A percentile compares a stretch with the other conserved stretches of the same genome.
These are phyloP conservation scores for Pituophis catenifer DNA, from an alignment of 2,113 vertebrate genomes.

Conservation along the genomic window DNA sequence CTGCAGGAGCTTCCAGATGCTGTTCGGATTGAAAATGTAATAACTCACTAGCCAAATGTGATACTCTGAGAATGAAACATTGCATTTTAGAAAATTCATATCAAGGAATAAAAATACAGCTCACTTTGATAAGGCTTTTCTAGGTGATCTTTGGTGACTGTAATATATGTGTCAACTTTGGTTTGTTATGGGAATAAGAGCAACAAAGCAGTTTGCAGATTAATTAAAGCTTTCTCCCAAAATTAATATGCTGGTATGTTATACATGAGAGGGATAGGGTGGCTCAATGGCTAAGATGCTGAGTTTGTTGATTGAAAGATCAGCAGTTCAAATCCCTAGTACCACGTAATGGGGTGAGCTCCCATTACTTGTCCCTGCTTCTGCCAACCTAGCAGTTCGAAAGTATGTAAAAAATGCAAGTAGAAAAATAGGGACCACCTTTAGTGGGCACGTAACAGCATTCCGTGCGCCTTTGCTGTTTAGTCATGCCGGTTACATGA, in stretches of 20 bases:
- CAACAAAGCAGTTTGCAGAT: background rate
- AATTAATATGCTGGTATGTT: background rate
- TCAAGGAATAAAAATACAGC: background rate
- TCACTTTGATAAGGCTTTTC: background rate
- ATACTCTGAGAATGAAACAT: background rate
- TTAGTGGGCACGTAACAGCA: too few relatives aligned
- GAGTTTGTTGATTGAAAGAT: too few relatives aligned
- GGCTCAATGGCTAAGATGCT: too few relatives aligned
- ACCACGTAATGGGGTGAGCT: too few relatives aligned
- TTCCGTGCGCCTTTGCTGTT: too few relatives aligned
- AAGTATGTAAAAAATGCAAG: too few relatives aligned
- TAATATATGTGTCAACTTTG: background rate
- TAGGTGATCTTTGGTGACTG: background rate
- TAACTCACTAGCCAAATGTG: background rate
- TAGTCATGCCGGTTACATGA: too few relatives aligned
- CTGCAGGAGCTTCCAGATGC: too few relatives aligned
- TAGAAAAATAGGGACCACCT: too few relatives aligned
- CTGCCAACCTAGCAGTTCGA: too few relatives aligned
- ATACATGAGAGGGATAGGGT: background rate
- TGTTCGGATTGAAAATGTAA: background rate
- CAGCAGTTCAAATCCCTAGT: too few relatives aligned
- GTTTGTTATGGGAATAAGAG: background rate
- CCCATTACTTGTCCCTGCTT: too few relatives aligned
- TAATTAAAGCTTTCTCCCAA: background rate
- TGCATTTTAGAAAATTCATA: background rate